Base-by-base conservation (phyloP, 1,140 invertebrate species). In the Zaprionus lachaisei region DNA sequence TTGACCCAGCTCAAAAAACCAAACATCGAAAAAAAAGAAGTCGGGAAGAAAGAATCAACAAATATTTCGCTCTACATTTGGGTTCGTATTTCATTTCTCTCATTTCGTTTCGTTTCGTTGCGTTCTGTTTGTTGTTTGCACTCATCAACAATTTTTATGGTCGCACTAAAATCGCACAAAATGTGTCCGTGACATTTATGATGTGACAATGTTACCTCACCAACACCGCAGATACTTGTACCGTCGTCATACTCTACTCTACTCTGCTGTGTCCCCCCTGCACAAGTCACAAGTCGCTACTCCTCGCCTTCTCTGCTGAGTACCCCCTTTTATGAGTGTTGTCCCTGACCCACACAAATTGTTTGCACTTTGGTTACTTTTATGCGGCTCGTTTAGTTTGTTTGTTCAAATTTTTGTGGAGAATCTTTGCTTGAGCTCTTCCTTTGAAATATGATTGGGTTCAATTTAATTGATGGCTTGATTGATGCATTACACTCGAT, bases 151-250 rank as follows among this genome's bases (percentile, higher is more conserved):
- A 90, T 76, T 74, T 89, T 90, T 89, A 89, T 83, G 85, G 56
- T 56, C 72, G 72, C 85, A 75, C 70, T 84, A 84, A 89, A 44
- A 82, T 71, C 77, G 72, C 55, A 77, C 78, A 75, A 81, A 84
- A 85, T 84, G 81, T 89, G 85, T 85, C 85, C 85, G 67, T 85
- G 85, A 89, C 85, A 90, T 89, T 89, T 89, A 89, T 89, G 85
- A 90, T 84, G 82, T 89, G 85, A 85, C 73, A 80, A 79, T 90
- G 72, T 84, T 72, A 68, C 84, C 84, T 75, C 72, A 71, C 80
- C 63, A 75, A 37, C 31, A 68, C 15, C 14, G 22, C 26, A 17
- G 3, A 26, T 41, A 69, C 26, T 54, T 24, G 61, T n/a, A n/a
- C 37, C 17, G 41, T 26, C 26, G 47, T 57, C 20, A 44, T 61